Conservation (phyloP, 2,888 invertebrate species). For the Drosophila suboccidentalis region DNA sequence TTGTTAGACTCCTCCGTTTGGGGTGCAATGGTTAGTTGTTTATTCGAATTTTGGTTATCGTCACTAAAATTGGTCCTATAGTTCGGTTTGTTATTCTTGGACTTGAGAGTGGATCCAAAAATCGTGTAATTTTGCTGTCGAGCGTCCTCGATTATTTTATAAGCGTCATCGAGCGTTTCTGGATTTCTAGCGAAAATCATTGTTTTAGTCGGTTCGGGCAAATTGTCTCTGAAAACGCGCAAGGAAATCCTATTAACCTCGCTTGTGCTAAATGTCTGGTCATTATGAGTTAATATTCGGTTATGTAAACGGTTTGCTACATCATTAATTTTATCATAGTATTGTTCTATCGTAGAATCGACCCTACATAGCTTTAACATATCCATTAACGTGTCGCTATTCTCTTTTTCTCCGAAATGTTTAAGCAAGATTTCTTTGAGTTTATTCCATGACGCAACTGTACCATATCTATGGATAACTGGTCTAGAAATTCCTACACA, state of each 20-base stretch:
- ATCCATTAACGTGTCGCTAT: neutral
- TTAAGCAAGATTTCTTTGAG: conserved; percentile 3
- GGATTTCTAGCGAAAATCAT: conserved; percentile 8
- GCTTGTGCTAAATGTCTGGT: neutral
- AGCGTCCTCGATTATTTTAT: conserved; percentile 2
- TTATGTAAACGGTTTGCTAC: conserved; percentile 1
- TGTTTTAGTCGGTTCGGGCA: neutral
- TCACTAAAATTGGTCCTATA: conserved; percentile 5
- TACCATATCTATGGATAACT: conserved; percentile 2
- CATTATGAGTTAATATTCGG: neutral
- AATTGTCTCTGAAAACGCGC: conserved; percentile 1
- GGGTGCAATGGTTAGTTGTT: neutral
- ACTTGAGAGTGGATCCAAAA: neutral
- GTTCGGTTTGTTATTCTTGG: no score
- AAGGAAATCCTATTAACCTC: neutral
- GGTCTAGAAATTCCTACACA: conserved; percentile 3
- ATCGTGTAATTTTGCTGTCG: conserved; percentile 1
- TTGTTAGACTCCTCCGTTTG: neutral
- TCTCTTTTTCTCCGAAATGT: conserved; percentile 5
- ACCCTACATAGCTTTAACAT: conserved; percentile 4
- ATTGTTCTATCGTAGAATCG: conserved; percentile 1
- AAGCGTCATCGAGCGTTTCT: neutral
- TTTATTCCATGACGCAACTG: neutral
- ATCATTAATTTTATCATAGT: conserved; percentile 1
- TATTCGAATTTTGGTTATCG: neutral